Conservation (phyloP, 1,140 invertebrate species). For the Monochamus saltuarius region DNA sequence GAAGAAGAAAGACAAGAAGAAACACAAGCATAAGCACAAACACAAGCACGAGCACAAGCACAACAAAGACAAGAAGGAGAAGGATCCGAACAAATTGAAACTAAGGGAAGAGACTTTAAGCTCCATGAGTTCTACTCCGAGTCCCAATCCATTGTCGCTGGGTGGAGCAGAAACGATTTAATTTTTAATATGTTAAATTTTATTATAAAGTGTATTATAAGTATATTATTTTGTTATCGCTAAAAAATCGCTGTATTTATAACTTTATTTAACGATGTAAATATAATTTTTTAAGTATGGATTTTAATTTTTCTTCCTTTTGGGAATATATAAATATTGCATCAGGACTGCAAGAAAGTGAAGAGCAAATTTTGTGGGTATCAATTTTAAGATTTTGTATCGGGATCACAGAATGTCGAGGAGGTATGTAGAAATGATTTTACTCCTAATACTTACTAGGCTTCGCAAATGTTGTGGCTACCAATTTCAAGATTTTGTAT, state of each 20-base stretch:
- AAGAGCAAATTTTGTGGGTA: too few relatives aligned
- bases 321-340: too few relatives aligned
- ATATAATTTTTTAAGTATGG: too few relatives aligned
- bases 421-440: too few relatives aligned
- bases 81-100: slow-evolving; percentile 55
- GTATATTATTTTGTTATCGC: not conserved
- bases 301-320: too few relatives aligned
- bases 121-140: slow-evolving; percentile 64
- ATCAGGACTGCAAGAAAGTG: too few relatives aligned
- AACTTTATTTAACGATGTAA: not conserved
- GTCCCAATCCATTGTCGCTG: slow-evolving; percentile 48
- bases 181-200: not conserved
- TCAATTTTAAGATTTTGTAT: too few relatives aligned
- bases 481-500: not conserved
- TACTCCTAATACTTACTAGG: too few relatives aligned
- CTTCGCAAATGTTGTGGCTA: not conserved
- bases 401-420: too few relatives aligned
- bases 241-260: not conserved
- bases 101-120: slow-evolving; percentile 60
- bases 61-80: slow-evolving; percentile 55
- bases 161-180: slow-evolving; percentile 21
- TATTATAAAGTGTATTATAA: not conserved
- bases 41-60: slow-evolving; percentile 71
- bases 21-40: slow-evolving; percentile 75
- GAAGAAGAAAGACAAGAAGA: slow-evolving; percentile 83